A percentile compares a stretch with the other conserved stretches of the same genome.
These are phyloP conservation scores for Leptodactylus fallax DNA, from an alignment of 2,797 vertebrate genomes.

Conservation along the genomic window DNA sequence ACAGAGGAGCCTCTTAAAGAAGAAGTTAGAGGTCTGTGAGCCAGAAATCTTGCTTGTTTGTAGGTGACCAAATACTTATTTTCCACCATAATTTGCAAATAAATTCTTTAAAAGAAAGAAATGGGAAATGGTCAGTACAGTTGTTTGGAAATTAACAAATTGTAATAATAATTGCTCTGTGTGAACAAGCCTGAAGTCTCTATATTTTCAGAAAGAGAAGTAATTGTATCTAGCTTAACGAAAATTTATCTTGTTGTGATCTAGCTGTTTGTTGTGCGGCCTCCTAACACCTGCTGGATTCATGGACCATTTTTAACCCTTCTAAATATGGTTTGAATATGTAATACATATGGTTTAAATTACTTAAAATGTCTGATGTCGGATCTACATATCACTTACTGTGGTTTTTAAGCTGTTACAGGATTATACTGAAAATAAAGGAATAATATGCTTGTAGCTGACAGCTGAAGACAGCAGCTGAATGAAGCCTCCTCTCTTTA, in stretches of 20 bases:
- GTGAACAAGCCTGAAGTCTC: no score
- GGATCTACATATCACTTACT: conserved; percentile 8
- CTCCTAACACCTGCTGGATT: not conserved
- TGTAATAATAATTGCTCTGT: no score
- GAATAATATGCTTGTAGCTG: not conserved
- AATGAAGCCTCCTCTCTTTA: conserved; percentile 41
- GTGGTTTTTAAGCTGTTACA: not conserved
- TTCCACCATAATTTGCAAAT: no score
- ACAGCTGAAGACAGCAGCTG: conserved; percentile 55
- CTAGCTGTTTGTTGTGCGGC: not conserved
- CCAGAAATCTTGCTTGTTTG: no score
- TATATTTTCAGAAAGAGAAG: no score
- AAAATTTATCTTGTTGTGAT: not conserved
- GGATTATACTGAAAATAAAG: not conserved
- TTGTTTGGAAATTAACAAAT: no score
- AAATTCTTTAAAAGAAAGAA: no score
- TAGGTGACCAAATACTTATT: no score
- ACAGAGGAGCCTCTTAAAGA: no score
- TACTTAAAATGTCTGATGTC: not conserved
- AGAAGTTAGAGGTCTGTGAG: no score
- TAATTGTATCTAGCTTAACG: not conserved
- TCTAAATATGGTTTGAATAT: not conserved
- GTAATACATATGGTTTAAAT: not conserved
- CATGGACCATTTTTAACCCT: not conserved
- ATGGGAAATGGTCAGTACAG: no score